Conservation (phyloP, 2,113 vertebrate genomes). For the Leuciscus idus region DNA sequence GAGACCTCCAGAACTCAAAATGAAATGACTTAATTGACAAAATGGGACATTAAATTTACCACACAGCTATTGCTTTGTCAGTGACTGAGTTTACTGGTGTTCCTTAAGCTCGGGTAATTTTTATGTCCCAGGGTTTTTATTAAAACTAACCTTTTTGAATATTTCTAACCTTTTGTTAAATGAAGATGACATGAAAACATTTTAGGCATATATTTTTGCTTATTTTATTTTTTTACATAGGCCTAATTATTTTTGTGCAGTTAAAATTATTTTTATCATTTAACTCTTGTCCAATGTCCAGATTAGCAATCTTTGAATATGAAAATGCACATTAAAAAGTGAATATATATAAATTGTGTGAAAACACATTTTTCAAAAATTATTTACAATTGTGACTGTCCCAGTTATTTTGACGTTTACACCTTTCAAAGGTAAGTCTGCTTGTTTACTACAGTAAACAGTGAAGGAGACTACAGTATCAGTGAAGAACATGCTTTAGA, state of each 20-base stretch:
- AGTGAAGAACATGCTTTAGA: background rate
- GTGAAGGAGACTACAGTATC: background rate
- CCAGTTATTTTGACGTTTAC: background rate
- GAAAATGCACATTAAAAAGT: background rate
- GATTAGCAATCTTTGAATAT: background rate
- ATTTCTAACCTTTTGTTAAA: background rate
- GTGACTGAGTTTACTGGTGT: background rate
- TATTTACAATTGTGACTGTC: background rate
- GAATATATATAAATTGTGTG: background rate
- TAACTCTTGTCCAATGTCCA: background rate
- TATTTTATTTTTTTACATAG: background rate
- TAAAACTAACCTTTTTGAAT: background rate
- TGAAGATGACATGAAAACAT: background rate
- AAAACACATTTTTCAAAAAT: background rate
- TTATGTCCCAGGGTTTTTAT: background rate
- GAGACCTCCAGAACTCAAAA: slow-evolving; percentile 13
- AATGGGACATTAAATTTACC: background rate
- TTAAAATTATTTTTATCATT: background rate
- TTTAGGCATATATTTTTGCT: background rate
- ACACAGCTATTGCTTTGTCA: slow-evolving; percentile 21
- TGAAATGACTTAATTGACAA: background rate
- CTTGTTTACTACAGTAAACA: background rate
- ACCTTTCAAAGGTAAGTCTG: background rate
- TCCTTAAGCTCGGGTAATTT: background rate
- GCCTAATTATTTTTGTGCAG: background rate